A percentile compares a stretch with the other conserved stretches of the same genome.
These are phyloP conservation scores for Phaonia tiefii DNA, from an alignment of 2,888 invertebrate species.

Conservation along the genomic window DNA sequence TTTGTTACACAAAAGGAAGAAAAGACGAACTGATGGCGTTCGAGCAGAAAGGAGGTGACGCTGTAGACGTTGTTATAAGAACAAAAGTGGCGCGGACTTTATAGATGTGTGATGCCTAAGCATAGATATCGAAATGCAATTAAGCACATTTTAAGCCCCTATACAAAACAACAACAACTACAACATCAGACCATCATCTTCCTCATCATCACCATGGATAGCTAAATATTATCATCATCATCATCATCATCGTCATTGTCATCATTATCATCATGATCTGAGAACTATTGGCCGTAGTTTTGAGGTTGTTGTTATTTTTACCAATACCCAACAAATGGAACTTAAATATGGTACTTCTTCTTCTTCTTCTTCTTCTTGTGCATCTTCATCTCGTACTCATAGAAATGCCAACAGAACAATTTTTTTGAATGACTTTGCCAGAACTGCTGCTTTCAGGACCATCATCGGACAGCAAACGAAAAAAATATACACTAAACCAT, in stretches of 20 bases:
- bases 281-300: not conserved
- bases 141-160: slow-evolving; percentile 69
- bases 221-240: slow-evolving; percentile 55
- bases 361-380: no score
- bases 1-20: not conserved
- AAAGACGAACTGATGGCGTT: not conserved
- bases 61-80: slow-evolving; percentile 45
- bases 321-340: not conserved
- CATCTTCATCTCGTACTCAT: no score
- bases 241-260: slow-evolving; percentile 6
- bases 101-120: slow-evolving; percentile 76
- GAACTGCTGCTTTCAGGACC: slow-evolving; percentile 13
- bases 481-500: not conserved
- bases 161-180: slow-evolving; percentile 49
- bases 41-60: slow-evolving; percentile 9
- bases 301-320: not conserved
- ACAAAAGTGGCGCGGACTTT: slow-evolving; percentile 62
- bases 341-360: no score
- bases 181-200: not conserved
- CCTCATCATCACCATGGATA: slow-evolving; percentile 21
- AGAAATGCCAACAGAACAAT: slow-evolving; percentile 21
- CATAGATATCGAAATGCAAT: slow-evolving; percentile 80
- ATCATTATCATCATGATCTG: not conserved
- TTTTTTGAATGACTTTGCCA: slow-evolving; percentile 49
- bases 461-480: not conserved